Evolutionary conservation across 2,888 invertebrate genomes (phyloP), one percentile per base, ranked within the genome.

Genomic region (Osedax fenrisi): DNA sequence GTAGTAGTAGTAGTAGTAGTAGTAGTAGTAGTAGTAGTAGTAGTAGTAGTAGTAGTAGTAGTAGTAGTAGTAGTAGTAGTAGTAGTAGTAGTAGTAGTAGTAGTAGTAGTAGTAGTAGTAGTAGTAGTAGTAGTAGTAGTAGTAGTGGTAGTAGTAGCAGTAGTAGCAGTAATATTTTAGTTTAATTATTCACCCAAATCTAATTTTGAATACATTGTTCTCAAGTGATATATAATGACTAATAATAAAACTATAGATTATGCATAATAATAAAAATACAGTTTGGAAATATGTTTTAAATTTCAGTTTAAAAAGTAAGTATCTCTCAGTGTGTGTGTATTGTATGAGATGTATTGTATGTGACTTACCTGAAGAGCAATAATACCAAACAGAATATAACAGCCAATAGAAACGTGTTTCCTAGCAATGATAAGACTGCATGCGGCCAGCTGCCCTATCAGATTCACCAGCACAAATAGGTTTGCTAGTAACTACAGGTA

Each of bases 401-500:
- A 84, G 17, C 86, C 86, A 75, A 85, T 81, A 81, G 91, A 89
- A 68, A 98, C 97, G 86, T 90, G 90, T 84, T 90, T 90, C 84
- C 97, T 89, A 77, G 90, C 89, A 80, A 99, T 89, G 76, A 99
- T 94, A 93, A 98, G 94, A 72, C 91, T 89, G 85, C 97, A 96
- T 75, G 96, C 96, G 59, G 94, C 92, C 67, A 99, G 86, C 86
- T 99, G 98, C 10, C 96, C 96, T 75, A 97, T 80, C 83, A 99
- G 88, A 87, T 99, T 99, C 81, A 94, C 86, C 76, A 99, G 87
- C 77, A 99, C 97, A 86, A 99, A 99, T 79, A 94, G 80, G 21
- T 94, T 92, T 71, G 95, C 95, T 77, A 98, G 85, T 85, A 97
- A 90, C 41, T 41, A 41, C 10, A 41, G 17, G 41, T 17, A 41